These are phyloP conservation scores for Dolichopus griseipennis DNA, from an alignment of 2,888 invertebrate genomes.

Conservation along the genomic window DNA sequence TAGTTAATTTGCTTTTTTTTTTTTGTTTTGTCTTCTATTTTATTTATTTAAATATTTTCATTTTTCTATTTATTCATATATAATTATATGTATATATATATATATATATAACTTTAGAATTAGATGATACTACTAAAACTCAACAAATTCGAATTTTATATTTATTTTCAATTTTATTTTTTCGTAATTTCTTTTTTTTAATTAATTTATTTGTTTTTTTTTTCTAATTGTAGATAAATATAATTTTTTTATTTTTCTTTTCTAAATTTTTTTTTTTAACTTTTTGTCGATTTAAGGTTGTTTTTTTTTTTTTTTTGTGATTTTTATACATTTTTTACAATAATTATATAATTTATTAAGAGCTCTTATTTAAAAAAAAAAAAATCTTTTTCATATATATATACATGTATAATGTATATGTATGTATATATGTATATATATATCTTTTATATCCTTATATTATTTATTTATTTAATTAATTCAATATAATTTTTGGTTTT, in stretches of 20 bases:
- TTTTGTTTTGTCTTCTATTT: slow-evolving; percentile 16
- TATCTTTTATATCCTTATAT: slow-evolving; percentile 18
- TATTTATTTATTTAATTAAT: slow-evolving; percentile 20
- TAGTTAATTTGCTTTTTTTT: neutral
- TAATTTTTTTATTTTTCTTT: slow-evolving; percentile 21
- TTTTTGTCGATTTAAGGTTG: slow-evolving; percentile 12
- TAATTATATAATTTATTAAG: neutral
- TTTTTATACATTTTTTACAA: slow-evolving; percentile 12
- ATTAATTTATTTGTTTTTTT: slow-evolving; percentile 19
- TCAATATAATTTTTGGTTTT: slow-evolving; percentile 1
- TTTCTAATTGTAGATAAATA: slow-evolving; percentile 21
- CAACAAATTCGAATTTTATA: slow-evolving; percentile 12
- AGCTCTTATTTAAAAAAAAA: neutral
- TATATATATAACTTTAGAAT: slow-evolving; percentile 12
- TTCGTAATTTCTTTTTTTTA: slow-evolving; percentile 15
- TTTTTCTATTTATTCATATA: slow-evolving; percentile 11
- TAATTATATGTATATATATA: slow-evolving; percentile 2
- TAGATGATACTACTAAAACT: slow-evolving; percentile 9
- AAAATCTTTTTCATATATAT: slow-evolving; percentile 5
- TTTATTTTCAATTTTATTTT: slow-evolving; percentile 16
- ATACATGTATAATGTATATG: slow-evolving; percentile 15
- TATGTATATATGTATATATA: slow-evolving; percentile 6
- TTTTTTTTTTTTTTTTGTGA: slow-evolving; percentile 19
- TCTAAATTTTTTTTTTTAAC: slow-evolving; percentile 19
- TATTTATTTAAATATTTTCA: slow-evolving; percentile 12